phyloP scores from a whole-genome alignment of 2,797 vertebrate genomes.

The Gambelia wislizenii region DNA sequence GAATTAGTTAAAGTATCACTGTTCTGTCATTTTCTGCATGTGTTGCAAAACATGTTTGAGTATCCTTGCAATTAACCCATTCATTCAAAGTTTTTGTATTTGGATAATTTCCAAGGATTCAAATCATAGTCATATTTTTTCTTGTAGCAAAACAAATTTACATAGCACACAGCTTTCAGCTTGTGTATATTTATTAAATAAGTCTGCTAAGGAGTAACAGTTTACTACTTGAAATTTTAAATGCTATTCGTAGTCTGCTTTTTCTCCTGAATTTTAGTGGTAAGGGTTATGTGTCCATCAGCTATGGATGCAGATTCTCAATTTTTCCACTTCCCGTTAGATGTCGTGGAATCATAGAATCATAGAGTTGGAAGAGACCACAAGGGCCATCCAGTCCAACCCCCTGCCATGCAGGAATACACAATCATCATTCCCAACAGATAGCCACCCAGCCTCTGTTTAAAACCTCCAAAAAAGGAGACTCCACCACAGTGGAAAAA shows the following conservation, averaged over 20 bases:
- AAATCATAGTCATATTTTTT: background rate
- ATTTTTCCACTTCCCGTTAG: too few species aligned
- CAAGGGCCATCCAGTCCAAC: too few species aligned
- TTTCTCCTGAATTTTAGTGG: constrained; percentile 1
- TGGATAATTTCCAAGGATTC: background rate
- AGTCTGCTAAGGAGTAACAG: background rate
- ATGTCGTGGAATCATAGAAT: too few species aligned
- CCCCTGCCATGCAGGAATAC: too few species aligned
- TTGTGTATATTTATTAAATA: constrained; percentile 25
- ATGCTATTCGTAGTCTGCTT: background rate
- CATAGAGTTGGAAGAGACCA: too few species aligned
- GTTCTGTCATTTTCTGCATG: background rate
- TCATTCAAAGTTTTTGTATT: constrained; percentile 20
- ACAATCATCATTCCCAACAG: too few species aligned
- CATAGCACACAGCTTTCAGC: constrained; percentile 1
- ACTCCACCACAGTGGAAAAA: too few species aligned
- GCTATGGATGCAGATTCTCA: too few species aligned
- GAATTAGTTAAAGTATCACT: background rate
- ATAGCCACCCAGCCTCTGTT: too few species aligned
- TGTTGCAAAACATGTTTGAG: constrained; percentile 1
- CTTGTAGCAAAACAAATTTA: constrained; percentile 31
- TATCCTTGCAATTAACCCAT: constrained; percentile 17
- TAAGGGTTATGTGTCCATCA: background rate
- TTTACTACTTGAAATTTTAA: background rate
- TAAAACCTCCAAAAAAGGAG: too few species aligned